These are phyloP conservation scores for Orientallactaga bullata DNA, from an alignment of 2,113 vertebrate genomes.

Conservation along the genomic window DNA sequence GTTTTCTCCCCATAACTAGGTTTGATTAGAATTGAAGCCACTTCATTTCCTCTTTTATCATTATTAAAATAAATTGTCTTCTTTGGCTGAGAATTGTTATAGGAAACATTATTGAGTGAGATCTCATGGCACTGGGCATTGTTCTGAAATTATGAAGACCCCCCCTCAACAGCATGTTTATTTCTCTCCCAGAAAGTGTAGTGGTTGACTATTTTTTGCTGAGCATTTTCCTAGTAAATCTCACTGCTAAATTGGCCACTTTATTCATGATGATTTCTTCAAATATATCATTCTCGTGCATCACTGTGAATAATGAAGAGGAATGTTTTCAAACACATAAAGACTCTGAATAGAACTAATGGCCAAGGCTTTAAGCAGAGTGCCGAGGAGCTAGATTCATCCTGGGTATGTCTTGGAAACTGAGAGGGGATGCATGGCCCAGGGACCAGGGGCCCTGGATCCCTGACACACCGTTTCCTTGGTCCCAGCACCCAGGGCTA, in stretches of 20 bases:
- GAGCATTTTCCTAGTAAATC: conserved; percentile 86
- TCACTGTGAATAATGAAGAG: conserved; percentile 83
- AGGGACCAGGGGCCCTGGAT: rapidly evolving
- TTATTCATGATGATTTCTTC: conserved; percentile 84
- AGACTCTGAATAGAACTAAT: conserved; percentile 78
- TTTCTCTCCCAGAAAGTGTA: conserved; percentile 84
- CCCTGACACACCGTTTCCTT: neutral
- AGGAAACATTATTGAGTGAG: conserved; percentile 42
- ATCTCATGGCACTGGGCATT: conserved; percentile 77
- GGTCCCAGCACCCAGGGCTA: neutral
- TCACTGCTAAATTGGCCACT: conserved; percentile 88
- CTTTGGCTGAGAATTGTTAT: conserved; percentile 57
- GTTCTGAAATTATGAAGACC: conserved; percentile 84
- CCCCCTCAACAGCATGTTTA: conserved; percentile 68
- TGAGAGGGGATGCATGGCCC: neutral
- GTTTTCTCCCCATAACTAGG: neutral
- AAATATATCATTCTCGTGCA: conserved; percentile 83
- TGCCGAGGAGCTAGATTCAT: neutral
- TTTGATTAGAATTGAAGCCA: conserved; percentile 58
- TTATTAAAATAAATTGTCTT: conserved; percentile 75
- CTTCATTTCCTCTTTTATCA: conserved; percentile 70
- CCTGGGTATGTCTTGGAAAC: neutral
- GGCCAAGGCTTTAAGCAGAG: conserved; percentile 30
- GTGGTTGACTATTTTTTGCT: conserved; percentile 83
- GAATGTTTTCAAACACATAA: conserved; percentile 86